Base-by-base conservation (phyloP, 1,140 invertebrate genomes). In the Caerostris extrusa region DNA sequence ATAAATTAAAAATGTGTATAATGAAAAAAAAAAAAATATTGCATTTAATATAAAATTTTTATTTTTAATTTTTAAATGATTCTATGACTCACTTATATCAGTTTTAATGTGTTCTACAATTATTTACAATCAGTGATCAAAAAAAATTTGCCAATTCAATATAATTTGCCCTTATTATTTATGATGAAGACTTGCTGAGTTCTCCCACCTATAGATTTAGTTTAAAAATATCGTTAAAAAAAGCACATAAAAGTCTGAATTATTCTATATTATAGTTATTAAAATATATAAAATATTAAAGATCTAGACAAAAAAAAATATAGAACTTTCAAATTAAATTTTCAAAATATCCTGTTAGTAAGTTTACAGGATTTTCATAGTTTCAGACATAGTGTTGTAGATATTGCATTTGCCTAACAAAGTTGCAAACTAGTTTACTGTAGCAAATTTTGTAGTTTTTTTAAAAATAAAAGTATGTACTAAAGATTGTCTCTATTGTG, bases 361-460 rank as follows among this genome's bases (percentile, higher is more conserved):
- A 81, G 81, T 61, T 67, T 87, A 93, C 34, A 53, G 71, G 71
- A 69, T 58, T 92, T 71, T 85, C 61, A 91, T 93, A 93, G 91
- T 87, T 87, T 93, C 64, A 88, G 67, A 88, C 81, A 61, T 93
- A 93, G 55, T 93, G 67, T 93, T 93, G 92, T 93, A 93, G 92
- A 93, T 93, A 93, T 89, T 93, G 83, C 92, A 93, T 88, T 93
- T 93, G 92, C 92, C 92, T 93, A 93, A 93, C 92, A 93, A 93
- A 93, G 92, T 93, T 93, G 92, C 92, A 93, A 61, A 77, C 88
- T 93, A 93, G 92, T 93, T 93, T 82, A 93, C 57, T 93, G 92
- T 93, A 93, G 92, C 12, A 89, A 93, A 89, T 93, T 93, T 93
- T 93, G 86, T 93, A 93, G 92, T 93, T 64, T 93, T 93, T 93